These are phyloP conservation scores for Cinclus cinclus DNA, from an alignment of 2,113 vertebrate species.

Conservation along the genomic window DNA sequence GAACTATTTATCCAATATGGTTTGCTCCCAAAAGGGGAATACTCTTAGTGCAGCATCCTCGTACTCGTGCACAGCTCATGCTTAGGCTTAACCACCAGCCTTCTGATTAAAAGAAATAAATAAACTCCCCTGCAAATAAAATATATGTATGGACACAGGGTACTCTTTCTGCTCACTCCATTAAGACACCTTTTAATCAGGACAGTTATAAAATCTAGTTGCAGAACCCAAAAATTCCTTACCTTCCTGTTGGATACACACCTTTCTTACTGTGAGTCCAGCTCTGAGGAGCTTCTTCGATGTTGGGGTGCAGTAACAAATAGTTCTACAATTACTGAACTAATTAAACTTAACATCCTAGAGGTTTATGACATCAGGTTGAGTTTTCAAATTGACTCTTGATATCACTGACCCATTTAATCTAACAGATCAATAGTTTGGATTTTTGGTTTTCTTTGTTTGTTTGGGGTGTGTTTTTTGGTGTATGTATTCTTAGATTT, in stretches of 20 bases:
- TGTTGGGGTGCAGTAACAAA: fast-evolving
- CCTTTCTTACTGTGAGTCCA: neutral
- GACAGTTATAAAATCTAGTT: neutral
- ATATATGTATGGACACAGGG: neutral
- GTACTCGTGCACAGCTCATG: neutral
- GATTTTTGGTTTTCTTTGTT: neutral
- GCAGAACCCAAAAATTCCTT: neutral
- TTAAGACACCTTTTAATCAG: neutral
- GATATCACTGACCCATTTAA: neutral
- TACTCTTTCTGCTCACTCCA: neutral
- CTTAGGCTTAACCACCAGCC: neutral
- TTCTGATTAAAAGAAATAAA: neutral
- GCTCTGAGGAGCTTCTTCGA: neutral
- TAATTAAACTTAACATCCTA: neutral
- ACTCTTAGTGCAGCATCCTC: neutral
- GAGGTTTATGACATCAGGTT: neutral
- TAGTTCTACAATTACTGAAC: neutral
- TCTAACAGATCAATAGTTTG: neutral
- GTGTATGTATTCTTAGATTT: fast-evolving
- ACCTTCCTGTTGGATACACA: neutral
- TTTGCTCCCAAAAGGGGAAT: conserved; percentile 55
- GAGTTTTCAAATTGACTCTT: neutral
- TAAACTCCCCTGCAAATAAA: neutral
- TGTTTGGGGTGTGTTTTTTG: fast-evolving
- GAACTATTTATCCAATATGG: conserved; percentile 48